phyloP scores from a whole-genome alignment of 1,140 invertebrate species.

The Eciton burchellii region DNA sequence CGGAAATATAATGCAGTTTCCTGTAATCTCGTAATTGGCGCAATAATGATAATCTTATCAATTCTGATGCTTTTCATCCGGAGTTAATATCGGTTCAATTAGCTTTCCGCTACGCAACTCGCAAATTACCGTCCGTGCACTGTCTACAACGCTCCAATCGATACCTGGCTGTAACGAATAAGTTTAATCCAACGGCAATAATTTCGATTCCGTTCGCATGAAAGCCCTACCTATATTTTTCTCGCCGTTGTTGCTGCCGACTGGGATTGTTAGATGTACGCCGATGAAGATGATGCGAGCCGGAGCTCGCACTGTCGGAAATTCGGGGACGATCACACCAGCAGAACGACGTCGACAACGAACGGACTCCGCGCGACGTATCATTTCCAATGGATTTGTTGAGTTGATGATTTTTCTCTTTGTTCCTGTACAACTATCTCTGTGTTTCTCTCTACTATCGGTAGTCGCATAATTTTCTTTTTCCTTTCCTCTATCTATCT shows the following conservation, averaged over 20 bases:
- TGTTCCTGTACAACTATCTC: slow-evolving; percentile 29
- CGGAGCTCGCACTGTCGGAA: not conserved
- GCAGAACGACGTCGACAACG: slow-evolving; percentile 55
- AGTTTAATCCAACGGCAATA: not conserved
- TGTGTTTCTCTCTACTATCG: slow-evolving; percentile 6
- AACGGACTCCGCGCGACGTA: slow-evolving; percentile 59
- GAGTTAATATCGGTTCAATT: slow-evolving; percentile 6
- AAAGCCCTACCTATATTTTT: slow-evolving; percentile 12
- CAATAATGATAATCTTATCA: slow-evolving; percentile 10
- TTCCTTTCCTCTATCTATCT: slow-evolving; percentile 52
- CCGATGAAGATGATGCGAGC: not conserved
- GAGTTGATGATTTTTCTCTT: slow-evolving; percentile 60
- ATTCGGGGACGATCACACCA: not conserved
- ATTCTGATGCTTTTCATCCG: not conserved
- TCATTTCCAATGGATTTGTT: slow-evolving; percentile 67
- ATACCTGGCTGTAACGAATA: not conserved
- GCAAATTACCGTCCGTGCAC: not conserved
- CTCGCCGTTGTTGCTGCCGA: not conserved
- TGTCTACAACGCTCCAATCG: not conserved
- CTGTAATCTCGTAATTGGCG: not conserved
- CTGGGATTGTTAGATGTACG: slow-evolving; percentile 6
- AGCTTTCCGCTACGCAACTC: not conserved
- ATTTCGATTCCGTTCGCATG: not conserved
- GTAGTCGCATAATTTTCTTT: slow-evolving; percentile 26
- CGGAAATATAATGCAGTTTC: not conserved